Percentiles rank a stretch among this genome's conserved stretches.
These are phyloP conservation scores for Lutjanus erythropterus DNA, from an alignment of 2,113 vertebrate genomes.

Conservation along the genomic window DNA sequence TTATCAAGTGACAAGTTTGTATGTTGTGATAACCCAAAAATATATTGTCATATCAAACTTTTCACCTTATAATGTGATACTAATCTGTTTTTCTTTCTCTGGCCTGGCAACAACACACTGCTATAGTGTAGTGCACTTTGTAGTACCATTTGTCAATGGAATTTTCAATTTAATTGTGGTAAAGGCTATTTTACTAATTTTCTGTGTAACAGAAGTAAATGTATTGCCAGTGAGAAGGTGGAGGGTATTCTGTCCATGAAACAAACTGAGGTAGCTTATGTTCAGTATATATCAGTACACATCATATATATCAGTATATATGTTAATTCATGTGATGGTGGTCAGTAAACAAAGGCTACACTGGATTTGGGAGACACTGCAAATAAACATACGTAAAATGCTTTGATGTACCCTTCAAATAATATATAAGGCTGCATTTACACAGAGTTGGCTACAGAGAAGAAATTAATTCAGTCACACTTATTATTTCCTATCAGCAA, in stretches of 20 bases:
- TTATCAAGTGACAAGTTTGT: too few relatives aligned
- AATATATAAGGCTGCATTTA: conserved; percentile 18
- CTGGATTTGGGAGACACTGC: conserved; percentile 14
- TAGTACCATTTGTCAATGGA: not conserved
- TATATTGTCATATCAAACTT: too few relatives aligned
- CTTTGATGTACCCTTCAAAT: not conserved
- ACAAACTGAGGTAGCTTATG: conserved; percentile 69
- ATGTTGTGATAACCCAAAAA: too few relatives aligned
- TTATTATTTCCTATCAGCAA: not conserved
- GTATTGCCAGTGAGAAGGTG: not conserved
- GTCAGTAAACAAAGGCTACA: conserved; percentile 29
- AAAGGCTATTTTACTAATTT: not conserved
- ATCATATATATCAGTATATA: not conserved
- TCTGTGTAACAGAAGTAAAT: not conserved
- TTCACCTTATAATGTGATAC: too few relatives aligned
- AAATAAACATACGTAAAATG: not conserved
- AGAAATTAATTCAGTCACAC: not conserved
- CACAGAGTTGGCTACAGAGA: conserved; percentile 12
- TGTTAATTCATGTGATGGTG: conserved; percentile 3
- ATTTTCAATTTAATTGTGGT: not conserved
- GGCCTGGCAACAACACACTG: too few relatives aligned
- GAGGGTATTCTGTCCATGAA: conserved; percentile 35
- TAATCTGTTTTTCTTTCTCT: too few relatives aligned
- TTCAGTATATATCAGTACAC: conserved; percentile 11
- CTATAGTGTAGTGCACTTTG: too few relatives aligned